Base-by-base conservation (phyloP, 2,797 vertebrate species). In the Xerus rutilus region DNA sequence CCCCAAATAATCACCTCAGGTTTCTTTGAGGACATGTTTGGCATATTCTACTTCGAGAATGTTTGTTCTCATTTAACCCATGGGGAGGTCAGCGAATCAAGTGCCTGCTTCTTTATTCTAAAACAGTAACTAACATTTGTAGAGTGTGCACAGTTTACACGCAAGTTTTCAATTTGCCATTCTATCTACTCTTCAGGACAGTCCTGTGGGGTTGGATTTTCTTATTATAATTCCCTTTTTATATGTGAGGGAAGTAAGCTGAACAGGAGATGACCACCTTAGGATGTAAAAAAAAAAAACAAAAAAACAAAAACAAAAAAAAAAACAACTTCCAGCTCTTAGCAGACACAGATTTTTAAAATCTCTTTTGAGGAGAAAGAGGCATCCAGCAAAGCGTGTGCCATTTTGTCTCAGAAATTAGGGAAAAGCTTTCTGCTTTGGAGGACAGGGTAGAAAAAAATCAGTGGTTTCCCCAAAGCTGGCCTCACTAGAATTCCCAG, bases 311-410 rank as follows among this genome's bases (percentile, higher is more conserved):
- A 86, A 94, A 39, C 2, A 39, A 57, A 86, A 94, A 57, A 86
- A 94, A 39, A 39, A 39, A 57, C 83, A 94, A 79, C 17, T 76
- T 77, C 62, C 1, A 59, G 32, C 30, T 83, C 12, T 89, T 70
- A 30, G 32, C 10, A 76, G 65, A 96, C 43, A 35, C 62, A 72
- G 57, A 88, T 91, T 84, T 89, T 81, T 64, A 17, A 57, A 89
- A 72, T 84, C 91, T 94, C 52, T 89, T 92, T 82, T 65, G 85
- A 86, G 64, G 59, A 57, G 54, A 30, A 89, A 91, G 64, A 77
- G 70, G 32, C n/a, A 21, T 20, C 67, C 62, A 64, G 49, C 57
- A 93, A 78, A 69, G 32, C 3, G 47, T 73, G 62, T n/a, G 35
- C 35, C 47, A 74, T 86, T 82, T 54, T 83, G 49, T 78, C 82